Base-by-base conservation (phyloP, 1,140 invertebrate genomes). In the Acromyrmex charruanus region DNA sequence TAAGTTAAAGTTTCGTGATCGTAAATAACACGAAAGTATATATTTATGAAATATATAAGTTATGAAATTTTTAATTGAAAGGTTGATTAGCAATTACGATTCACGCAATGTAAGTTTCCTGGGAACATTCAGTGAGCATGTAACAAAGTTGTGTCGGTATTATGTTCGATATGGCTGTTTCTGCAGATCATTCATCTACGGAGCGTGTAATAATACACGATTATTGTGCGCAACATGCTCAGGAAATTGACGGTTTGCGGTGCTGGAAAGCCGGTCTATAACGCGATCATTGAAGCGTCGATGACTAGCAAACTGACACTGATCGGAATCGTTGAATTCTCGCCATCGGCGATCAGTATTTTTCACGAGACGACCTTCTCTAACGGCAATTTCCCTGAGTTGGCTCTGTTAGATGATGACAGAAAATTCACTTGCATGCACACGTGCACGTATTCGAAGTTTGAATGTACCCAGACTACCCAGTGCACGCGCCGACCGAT, bases 231-330 rank as follows among this genome's bases (percentile, higher is more conserved):
- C 61, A 80, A 66, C 82, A 31, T 58, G 51, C 12, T 31, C 74
- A 66, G 82, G 82, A 85, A 85, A 85, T 85, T 55, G 75, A 80
- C 44, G 82, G 51, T 71, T 66, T 21, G 61, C 49, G 31, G 16
- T 35, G 25, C 51, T 85, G 74, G 74, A 14, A 85, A 79, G 28
- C 63, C 55, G 53, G 2, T 59, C 65, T 51, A 51, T 58, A 80
- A 86, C 28, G 85, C 68, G n/a, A 69, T 86, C 58, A 69, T 86
- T 58, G 77, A 44, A 80, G 85, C 65, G 77, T 69, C 63, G 75
- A 82, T 86, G 85, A 86, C 77, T 86, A 61, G 85, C 51, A 55
- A 86, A 86, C 80, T 81, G 85, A 79, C 49, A 39, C 49, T 49
- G 74, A 85, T 79, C 72, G 28, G 58, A 85, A 63, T 79, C 77